Evolutionary conservation across 1,140 invertebrate genomes (phyloP), one percentile per base, ranked within the genome.

Genomic region (Solenopsis invicta): DNA sequence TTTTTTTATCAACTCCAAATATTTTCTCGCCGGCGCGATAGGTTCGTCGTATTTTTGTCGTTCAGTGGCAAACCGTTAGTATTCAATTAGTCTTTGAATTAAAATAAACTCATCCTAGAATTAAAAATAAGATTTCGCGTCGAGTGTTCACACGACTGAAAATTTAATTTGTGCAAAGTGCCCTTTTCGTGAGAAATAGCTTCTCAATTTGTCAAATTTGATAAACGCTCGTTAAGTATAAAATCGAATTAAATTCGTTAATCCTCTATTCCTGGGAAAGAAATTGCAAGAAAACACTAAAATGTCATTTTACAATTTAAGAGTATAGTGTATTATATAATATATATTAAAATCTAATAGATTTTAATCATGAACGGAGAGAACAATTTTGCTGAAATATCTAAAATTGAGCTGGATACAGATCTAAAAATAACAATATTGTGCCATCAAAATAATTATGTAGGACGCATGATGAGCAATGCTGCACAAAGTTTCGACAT

Each of bases 121-220:
- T 56, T 24, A 81, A 34, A 50, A 64, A 66, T 41, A 5, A 48
- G 8, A 66, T 52, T 52, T 69, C 4, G n/a, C 10, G 13, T 18
- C n/a, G 2, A 59, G 18, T 72, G 18, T 5, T 45, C 13, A 76
- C 10, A 45, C 0, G 1, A n/a, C 29, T 59, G 41, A 18, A 56
- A 76, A 61, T 76, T 59, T 21, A 76, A 76, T 18, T 76, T 61
- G 29, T 29, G 54, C 4, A 1, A 59, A 76, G 4, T 59, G 13
- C 4, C 41, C 21, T 61, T 37, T 18, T 18, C 9, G 3, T 13
- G 16, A 76, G 16, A 4, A 76, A 24, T 8, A 41, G n/a, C 45
- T 75, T 75, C 12, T 1, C 45, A 75, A 59, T 59, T 41, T 24
- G 37, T 5, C 24, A 41, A 41, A 41, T 41, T 41, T 41, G 4